phyloP scores from a whole-genome alignment of 2,797 vertebrate genomes.

The Acanthis flammea region DNA sequence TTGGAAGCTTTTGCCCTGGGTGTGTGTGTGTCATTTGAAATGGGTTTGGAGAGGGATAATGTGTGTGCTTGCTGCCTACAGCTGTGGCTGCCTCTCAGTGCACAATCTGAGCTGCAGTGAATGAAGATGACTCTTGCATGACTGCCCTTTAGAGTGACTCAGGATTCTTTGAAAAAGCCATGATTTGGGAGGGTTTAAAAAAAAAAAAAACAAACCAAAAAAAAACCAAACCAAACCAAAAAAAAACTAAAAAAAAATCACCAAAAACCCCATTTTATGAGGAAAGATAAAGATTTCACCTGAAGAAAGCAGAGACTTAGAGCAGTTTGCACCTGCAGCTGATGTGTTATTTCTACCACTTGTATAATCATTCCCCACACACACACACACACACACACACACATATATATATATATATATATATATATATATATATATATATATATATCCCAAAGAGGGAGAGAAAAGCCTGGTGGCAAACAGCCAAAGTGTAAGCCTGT shows the following conservation, averaged over 20 bases:
- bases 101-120: neutral
- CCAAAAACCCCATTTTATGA: neutral
- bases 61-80: neutral
- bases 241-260: too few species aligned
- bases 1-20: neutral
- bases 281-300: neutral
- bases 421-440: rapidly evolving
- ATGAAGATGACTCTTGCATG: rapidly evolving
- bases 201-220: neutral
- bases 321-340: neutral
- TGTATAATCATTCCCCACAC: neutral
- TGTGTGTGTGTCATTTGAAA: neutral
- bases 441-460: neutral
- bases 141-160: neutral
- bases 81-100: neutral
- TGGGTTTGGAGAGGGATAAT: neutral
- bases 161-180: neutral
- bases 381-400: too few species aligned
- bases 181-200: neutral
- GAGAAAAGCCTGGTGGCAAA: neutral
- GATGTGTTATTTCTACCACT: neutral
- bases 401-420: too few species aligned
- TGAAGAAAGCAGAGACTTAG: neutral
- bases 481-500: neutral
- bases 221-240: neutral